Base-by-base conservation (phyloP, 2,797 vertebrate genomes). In the Anas acuta region DNA sequence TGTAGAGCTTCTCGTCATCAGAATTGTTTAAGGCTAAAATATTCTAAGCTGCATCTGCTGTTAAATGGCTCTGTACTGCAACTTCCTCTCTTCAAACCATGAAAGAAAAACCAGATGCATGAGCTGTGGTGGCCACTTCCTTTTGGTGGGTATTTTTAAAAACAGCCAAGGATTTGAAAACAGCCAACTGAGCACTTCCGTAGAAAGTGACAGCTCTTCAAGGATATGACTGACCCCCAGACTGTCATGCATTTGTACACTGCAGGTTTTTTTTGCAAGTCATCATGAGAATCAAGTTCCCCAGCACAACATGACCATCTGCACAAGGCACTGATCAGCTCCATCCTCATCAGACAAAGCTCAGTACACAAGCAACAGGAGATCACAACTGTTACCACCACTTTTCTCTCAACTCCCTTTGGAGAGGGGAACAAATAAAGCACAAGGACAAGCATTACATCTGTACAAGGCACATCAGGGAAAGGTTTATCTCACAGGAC, bases 261-360 rank as follows among this genome's bases (percentile, higher is more conserved):
- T 77, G 23, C 54, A 30, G 4, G 35, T 15, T 4, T 20, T 84
- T 87, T 92, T 73, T 82, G 76, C 83, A 96, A 93, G 84, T 95
- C 93, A 96, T 17, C 7, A 6, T 89, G 90, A 96, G 37, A 83
- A 72, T 83, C 13, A 87, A 79, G 13, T 62, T 89, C 75, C 41
- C 85, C 69, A 79, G 61, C 47, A 89, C n/a, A 77, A 66, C n/a
- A 35, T 0, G 3, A 77, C 49, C 58, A 81, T 70, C 66, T 79
- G 75, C 67, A 79, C 20, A 65, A 30, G 47, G 51, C 37, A 74
- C n/a, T 39, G 25, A 49, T 56, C 67, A 87, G 89, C 84, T 56
- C 85, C 33, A 23, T 28, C 19, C 49, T 77, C 51, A 37, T 67
- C 11, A 88, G 20, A 51, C 37, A 61, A 78, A 65, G 45, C 19